Conservation (phyloP, 2,113 vertebrate species). For the Campylomormyrus numenius region DNA sequence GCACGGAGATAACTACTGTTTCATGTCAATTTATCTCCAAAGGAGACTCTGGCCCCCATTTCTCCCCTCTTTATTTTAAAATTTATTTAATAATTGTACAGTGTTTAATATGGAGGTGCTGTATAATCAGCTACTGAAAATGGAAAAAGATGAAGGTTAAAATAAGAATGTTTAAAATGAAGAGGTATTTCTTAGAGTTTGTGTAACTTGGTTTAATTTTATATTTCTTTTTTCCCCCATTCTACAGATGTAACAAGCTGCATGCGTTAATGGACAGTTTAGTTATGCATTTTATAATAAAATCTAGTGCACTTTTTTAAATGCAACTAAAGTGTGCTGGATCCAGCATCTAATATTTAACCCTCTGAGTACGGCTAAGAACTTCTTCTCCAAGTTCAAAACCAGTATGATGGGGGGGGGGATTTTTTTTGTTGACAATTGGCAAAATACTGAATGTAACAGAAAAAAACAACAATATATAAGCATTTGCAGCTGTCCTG, state of each 20-base stretch:
- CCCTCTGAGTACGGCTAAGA: conserved; percentile 79
- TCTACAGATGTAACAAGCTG: conserved; percentile 66
- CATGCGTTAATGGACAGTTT: conserved; percentile 78
- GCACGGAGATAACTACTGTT: conserved; percentile 76
- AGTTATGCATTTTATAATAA: conserved; percentile 70
- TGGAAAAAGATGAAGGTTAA: conserved; percentile 57
- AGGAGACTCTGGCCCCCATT: conserved; percentile 66
- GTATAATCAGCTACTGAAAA: conserved; percentile 71
- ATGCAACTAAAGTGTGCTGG: conserved; percentile 63
- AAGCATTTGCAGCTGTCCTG: conserved; percentile 39
- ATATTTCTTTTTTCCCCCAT: conserved; percentile 63
- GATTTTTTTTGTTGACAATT: neutral
- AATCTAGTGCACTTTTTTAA: conserved; percentile 63
- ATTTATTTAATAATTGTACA: conserved; percentile 63
- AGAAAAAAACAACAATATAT: neutral
- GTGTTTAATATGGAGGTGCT: conserved; percentile 73
- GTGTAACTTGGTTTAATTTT: conserved; percentile 62
- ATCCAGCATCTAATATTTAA: conserved; percentile 71
- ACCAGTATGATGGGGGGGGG: conserved; percentile 26
- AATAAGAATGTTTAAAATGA: conserved; percentile 49
- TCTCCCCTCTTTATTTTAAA: conserved; percentile 53
- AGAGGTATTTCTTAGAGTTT: conserved; percentile 72
- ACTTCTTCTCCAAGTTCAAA: conserved; percentile 73
- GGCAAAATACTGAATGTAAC: conserved; percentile 15
- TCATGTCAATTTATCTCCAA: conserved; percentile 75